Percentiles rank a stretch among this genome's conserved stretches.
Evolutionary conservation across 2,113 vertebrate species (phyloP).

Genomic region (Notarius quadriscutis): DNA sequence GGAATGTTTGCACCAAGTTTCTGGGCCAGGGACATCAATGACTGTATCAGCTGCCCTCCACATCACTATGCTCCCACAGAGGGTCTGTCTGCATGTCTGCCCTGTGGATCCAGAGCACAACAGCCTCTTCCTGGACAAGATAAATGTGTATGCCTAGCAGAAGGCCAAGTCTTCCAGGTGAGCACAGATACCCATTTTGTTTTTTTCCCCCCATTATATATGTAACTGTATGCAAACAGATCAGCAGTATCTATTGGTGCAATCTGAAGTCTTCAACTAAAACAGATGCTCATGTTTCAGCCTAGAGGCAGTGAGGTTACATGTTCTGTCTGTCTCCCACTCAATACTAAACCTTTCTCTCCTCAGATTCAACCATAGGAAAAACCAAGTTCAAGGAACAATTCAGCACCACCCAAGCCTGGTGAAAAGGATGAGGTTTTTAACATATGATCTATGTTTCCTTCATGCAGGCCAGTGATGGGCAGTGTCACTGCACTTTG

Average conservation of each 20-base stretch:
- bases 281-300: conserved; percentile 58
- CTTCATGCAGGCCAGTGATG: conserved; percentile 74
- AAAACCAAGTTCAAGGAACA: conserved; percentile 41
- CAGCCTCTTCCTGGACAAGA: conserved; percentile 79
- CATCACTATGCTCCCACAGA: conserved; percentile 77
- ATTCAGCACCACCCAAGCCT: background rate
- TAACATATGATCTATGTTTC: background rate
- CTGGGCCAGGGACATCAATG: conserved; percentile 40
- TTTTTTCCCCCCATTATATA: background rate
- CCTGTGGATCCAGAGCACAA: conserved; percentile 77
- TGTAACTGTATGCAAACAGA: background rate
- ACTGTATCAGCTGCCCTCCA: conserved; percentile 77
- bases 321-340: conserved; percentile 7
- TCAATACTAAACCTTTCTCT: conserved; percentile 47
- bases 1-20: conserved; percentile 75
- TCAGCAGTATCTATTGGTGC: conserved; percentile 35
- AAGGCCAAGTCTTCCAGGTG: conserved; percentile 84
- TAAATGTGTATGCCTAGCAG: conserved; percentile 72
- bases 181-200: background rate
- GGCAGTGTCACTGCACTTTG: conserved; percentile 76
- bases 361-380: conserved; percentile 44
- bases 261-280: conserved; percentile 65
- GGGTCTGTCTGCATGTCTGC: conserved; percentile 69
- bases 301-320: conserved; percentile 55
- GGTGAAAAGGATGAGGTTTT: background rate